These are phyloP conservation scores for Cristatella mucedo DNA, from an alignment of 2,888 invertebrate genomes.

Conservation along the genomic window DNA sequence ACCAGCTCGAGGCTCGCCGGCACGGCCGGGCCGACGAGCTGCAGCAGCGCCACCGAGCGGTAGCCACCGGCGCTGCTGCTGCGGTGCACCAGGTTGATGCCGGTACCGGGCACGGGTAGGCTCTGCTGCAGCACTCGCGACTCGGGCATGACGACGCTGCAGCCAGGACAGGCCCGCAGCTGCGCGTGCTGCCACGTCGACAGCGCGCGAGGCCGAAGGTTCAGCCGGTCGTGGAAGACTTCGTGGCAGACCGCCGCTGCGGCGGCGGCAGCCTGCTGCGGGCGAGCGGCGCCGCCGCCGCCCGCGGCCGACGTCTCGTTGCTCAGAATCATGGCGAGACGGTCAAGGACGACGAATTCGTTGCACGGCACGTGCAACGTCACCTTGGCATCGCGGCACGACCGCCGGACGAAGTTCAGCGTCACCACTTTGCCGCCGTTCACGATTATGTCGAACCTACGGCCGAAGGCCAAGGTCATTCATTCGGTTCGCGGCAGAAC, in stretches of 20 bases:
- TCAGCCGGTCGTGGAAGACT: slow-evolving; percentile 27
- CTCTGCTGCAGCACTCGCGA: slow-evolving; percentile 79
- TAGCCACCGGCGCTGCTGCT: slow-evolving; percentile 87
- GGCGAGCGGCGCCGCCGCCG: too few species aligned
- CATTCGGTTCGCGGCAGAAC: too few species aligned
- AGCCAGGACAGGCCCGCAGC: slow-evolving; percentile 35
- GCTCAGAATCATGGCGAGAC: slow-evolving; percentile 22
- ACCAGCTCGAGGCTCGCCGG: slow-evolving; percentile 43
- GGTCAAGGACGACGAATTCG: slow-evolving; percentile 57
- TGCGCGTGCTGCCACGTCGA: slow-evolving; percentile 38
- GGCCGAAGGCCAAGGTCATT: slow-evolving; percentile 13
- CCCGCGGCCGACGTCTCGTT: too few species aligned
- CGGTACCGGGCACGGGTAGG: slow-evolving; percentile 79
- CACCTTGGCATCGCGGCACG: slow-evolving; percentile 52
- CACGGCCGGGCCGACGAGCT: slow-evolving; percentile 30
- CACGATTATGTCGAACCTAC: slow-evolving; percentile 92
- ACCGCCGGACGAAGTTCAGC: slow-evolving; percentile 83
- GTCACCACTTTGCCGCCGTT: slow-evolving; percentile 96
- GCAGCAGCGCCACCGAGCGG: slow-evolving; percentile 64
- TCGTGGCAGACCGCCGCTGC: slow-evolving; percentile 33
- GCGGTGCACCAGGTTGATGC: slow-evolving; percentile 80
- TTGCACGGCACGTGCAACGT: slow-evolving; percentile 64
- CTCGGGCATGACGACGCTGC: slow-evolving; percentile 34
- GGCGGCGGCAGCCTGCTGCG: slow-evolving; percentile 39
- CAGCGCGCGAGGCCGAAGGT: slow-evolving; percentile 28